A percentile compares a stretch with the other conserved stretches of the same genome.
These are phyloP conservation scores for Cydia fagiglandana DNA, from an alignment of 1,140 invertebrate species.

Conservation along the genomic window DNA sequence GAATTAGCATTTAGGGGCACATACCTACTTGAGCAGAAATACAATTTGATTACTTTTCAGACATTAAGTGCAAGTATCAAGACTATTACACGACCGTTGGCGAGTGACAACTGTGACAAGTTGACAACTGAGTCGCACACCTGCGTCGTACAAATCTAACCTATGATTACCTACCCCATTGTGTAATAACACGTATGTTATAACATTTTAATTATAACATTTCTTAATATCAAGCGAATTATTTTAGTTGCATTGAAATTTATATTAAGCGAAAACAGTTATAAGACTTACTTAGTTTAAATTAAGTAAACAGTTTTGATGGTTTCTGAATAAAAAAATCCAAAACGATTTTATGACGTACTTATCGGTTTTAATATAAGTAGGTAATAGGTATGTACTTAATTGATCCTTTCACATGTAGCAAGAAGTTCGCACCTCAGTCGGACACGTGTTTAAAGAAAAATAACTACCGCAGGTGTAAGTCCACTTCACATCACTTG, in stretches of 20 bases:
- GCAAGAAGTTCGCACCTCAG: neutral
- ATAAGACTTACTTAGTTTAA: neutral
- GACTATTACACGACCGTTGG: slow-evolving; percentile 1
- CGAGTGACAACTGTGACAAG: slow-evolving; percentile 2
- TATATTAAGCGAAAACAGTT: neutral
- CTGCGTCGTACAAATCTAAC: neutral
- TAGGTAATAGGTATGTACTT: neutral
- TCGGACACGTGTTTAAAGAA: neutral
- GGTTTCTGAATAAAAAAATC: neutral
- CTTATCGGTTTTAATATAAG: neutral
- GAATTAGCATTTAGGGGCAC: too few relatives aligned
- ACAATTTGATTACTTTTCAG: neutral
- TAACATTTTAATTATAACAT: neutral
- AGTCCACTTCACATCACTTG: neutral
- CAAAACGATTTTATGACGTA: neutral
- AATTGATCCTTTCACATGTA: neutral
- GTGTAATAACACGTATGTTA: neutral
- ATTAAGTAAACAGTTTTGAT: neutral
- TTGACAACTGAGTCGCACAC: slow-evolving; percentile 5
- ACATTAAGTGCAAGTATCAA: neutral
- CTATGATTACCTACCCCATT: slow-evolving; percentile 13
- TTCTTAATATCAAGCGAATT: neutral
- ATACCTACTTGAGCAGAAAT: neutral
- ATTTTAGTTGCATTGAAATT: slow-evolving; percentile 15
- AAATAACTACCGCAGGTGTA: neutral